These are phyloP conservation scores for Mesoclemmys tuberculata DNA, from an alignment of 2,113 vertebrate genomes.

Conservation along the genomic window DNA sequence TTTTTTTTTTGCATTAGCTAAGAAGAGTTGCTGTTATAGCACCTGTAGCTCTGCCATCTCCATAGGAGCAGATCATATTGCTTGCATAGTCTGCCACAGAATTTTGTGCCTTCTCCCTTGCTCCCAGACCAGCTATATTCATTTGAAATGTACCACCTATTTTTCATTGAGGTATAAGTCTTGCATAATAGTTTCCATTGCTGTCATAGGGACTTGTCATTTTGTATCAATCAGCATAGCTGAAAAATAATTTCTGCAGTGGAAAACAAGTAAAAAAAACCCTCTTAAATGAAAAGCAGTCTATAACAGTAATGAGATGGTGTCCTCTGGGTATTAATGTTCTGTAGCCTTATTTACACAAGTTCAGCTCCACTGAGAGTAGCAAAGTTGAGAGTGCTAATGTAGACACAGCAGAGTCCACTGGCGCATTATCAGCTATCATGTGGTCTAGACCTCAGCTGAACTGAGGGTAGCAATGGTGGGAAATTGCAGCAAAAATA, in stretches of 20 bases:
- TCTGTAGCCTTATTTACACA: neutral
- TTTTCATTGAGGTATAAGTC: neutral
- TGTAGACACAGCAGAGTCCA: neutral
- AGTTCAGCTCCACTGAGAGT: neutral
- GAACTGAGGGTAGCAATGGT: neutral
- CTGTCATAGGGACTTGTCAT: neutral
- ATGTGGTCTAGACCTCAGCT: neutral
- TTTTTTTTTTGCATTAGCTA: conserved; percentile 60
- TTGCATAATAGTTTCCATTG: neutral
- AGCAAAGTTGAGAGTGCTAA: neutral
- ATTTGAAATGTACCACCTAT: neutral
- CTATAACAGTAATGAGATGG: neutral
- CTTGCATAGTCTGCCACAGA: conserved; percentile 13
- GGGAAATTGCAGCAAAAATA: neutral
- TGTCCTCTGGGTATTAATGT: neutral
- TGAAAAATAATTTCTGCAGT: neutral
- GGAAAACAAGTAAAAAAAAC: neutral
- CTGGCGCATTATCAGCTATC: neutral
- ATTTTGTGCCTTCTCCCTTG: conserved; percentile 18
- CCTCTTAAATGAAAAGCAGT: neutral
- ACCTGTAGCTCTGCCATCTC: conserved; percentile 22
- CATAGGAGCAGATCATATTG: conserved; percentile 15
- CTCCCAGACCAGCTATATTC: neutral
- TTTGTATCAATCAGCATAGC: neutral
- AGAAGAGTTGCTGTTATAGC: conserved; percentile 10